These are phyloP conservation scores for Helicorthomorpha holstii DNA, from an alignment of 1,140 invertebrate species.

Conservation along the genomic window DNA sequence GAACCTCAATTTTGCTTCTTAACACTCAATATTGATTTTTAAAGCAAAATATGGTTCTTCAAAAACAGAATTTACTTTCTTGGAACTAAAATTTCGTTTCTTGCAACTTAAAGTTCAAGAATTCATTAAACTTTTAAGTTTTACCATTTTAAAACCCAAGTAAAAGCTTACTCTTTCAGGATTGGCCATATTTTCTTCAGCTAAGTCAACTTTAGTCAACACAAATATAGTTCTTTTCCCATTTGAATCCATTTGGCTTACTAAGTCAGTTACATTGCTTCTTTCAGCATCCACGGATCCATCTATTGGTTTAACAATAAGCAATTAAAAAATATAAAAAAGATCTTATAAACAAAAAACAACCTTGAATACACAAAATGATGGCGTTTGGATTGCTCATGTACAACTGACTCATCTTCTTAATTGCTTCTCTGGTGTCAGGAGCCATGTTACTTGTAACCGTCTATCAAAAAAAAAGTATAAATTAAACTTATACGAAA, in stretches of 20 bases:
- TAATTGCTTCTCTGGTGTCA: conserved; percentile 85
- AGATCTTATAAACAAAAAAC: conserved; percentile 4
- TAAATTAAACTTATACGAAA: too few relatives aligned
- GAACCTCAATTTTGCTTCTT: too few relatives aligned
- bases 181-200: conserved; percentile 86
- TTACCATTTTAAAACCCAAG: too few relatives aligned
- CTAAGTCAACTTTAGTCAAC: conserved; percentile 93
- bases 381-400: conserved; percentile 99
- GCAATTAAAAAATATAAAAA: conserved; percentile 4
- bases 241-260: conserved; percentile 81
- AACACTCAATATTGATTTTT: too few relatives aligned
- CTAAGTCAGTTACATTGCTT: conserved; percentile 95
- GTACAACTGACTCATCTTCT: conserved; percentile 69
- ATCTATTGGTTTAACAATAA: conserved; percentile 33
- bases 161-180: conserved; percentile 58
- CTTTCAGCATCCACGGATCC: conserved; percentile 97
- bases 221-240: conserved; percentile 98
- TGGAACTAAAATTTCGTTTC: too few relatives aligned
- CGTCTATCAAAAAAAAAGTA: conserved; percentile 39
- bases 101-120: too few relatives aligned
- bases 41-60: too few relatives aligned
- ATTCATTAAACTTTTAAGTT: too few relatives aligned
- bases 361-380: conserved; percentile 87
- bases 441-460: conserved; percentile 91
- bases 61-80: too few relatives aligned